Percentiles rank a stretch among this genome's conserved stretches.
These are phyloP conservation scores for Meloidogyne chitwoodi DNA, from an alignment of 1,140 invertebrate genomes.

Conservation along the genomic window DNA sequence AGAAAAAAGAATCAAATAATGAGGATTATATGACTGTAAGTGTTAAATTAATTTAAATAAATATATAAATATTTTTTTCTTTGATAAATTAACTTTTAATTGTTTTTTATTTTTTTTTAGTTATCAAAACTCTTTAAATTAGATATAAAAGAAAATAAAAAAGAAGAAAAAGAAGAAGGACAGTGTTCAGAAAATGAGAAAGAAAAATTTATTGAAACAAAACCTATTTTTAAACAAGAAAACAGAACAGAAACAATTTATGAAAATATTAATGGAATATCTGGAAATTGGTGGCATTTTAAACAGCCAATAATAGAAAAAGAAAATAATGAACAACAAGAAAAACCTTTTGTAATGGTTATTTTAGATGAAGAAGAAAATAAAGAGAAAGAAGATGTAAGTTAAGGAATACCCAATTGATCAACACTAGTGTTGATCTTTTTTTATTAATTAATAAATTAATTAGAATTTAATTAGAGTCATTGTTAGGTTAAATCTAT, in stretches of 20 bases:
- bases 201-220: neutral
- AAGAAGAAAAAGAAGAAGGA: neutral
- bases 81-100: too few species aligned
- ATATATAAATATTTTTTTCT: too few species aligned
- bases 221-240: neutral
- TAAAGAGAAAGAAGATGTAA: neutral
- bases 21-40: neutral
- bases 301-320: neutral
- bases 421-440: too few species aligned
- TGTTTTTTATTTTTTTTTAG: neutral
- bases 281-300: conserved; percentile 8
- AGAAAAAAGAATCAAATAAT: neutral
- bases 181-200: neutral
- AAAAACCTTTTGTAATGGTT: neutral
- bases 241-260: neutral
- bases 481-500: too few species aligned
- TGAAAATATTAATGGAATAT: neutral
- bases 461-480: too few species aligned
- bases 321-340: neutral
- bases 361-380: neutral
- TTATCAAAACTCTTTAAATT: neutral
- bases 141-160: neutral
- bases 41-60: too few species aligned
- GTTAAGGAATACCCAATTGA: too few species aligned
- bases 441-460: too few species aligned